Percentiles rank a stretch among this genome's conserved stretches.
Conservation (phyloP, 2,888 invertebrate genomes). For the Polydrusus tereticollis region DNA sequence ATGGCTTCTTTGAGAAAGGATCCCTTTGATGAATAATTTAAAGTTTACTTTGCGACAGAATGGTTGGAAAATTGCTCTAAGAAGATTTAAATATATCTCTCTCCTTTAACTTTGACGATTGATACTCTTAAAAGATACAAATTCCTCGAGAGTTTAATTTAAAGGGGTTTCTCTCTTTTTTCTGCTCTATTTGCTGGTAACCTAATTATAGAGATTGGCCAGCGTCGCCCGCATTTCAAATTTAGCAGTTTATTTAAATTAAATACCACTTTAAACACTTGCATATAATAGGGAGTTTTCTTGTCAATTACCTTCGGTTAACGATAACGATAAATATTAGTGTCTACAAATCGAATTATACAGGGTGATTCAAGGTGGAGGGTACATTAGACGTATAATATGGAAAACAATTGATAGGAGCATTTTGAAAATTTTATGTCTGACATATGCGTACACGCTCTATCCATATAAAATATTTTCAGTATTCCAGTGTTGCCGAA, state of each 20-base stretch:
- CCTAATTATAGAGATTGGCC: constrained; percentile 3
- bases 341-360: no score
- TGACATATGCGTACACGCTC: no score
- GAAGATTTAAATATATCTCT: constrained; percentile 38
- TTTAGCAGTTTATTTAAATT: not conserved
- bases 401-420: no score
- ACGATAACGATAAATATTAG: no score
- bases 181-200: constrained; percentile 11
- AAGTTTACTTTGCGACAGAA: constrained; percentile 37
- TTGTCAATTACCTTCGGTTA: not conserved
- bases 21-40: constrained; percentile 44
- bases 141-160: constrained; percentile 28
- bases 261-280: not conserved
- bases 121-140: constrained; percentile 25
- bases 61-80: constrained; percentile 39
- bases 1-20: constrained; percentile 14
- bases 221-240: not conserved
- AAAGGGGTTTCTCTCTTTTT: constrained; percentile 1
- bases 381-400: no score
- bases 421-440: no score
- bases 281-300: not conserved
- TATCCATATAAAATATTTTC: no score
- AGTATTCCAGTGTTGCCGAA: no score
- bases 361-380: no score
- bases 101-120: constrained; percentile 35